Percentiles rank a stretch among this genome's conserved stretches.
Evolutionary conservation across 1,140 invertebrate genomes (phyloP).

Genomic region (Apis florea): DNA sequence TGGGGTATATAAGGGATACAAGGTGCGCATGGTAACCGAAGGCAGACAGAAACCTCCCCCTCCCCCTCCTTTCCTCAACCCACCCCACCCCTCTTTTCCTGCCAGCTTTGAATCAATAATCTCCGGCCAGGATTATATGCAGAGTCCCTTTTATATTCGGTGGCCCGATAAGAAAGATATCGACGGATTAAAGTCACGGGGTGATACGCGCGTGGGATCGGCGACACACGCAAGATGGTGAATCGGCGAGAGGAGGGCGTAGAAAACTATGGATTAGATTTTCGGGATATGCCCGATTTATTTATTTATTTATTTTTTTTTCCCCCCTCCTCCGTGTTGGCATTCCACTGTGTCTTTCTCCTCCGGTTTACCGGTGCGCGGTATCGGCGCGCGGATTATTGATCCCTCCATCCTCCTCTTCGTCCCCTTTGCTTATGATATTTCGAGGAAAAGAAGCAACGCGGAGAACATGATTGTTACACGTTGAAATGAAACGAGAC

Average conservation of each 20-base stretch:
- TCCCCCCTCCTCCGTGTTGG: slow-evolving; percentile 8
- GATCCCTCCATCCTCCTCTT: slow-evolving; percentile 71
- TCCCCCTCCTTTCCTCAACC: slow-evolving; percentile 16
- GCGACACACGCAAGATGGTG: no score
- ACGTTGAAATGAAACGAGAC: neutral
- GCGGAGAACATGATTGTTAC: slow-evolving; percentile 24
- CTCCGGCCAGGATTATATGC: slow-evolving; percentile 65
- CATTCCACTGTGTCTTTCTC: slow-evolving; percentile 35
- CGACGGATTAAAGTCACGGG: neutral
- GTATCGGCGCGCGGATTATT: slow-evolving; percentile 76
- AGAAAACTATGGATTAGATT: neutral
- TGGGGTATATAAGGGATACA: slow-evolving; percentile 48
- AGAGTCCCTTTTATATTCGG: slow-evolving; percentile 37
- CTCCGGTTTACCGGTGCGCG: slow-evolving; percentile 61
- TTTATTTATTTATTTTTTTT: neutral
- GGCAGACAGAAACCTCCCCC: slow-evolving; percentile 42
- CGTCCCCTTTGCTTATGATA: slow-evolving; percentile 56
- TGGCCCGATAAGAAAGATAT: slow-evolving; percentile 40
- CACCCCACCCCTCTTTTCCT: slow-evolving; percentile 14
- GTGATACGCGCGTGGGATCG: neutral
- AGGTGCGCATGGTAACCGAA: slow-evolving; percentile 59
- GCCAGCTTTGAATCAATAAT: slow-evolving; percentile 68
- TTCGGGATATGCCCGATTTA: slow-evolving; percentile 5
- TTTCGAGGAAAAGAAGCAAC: slow-evolving; percentile 48
- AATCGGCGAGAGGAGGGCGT: fast-evolving